These are phyloP conservation scores for Galerucella calmariensis DNA, from an alignment of 2,888 invertebrate species.

Conservation along the genomic window DNA sequence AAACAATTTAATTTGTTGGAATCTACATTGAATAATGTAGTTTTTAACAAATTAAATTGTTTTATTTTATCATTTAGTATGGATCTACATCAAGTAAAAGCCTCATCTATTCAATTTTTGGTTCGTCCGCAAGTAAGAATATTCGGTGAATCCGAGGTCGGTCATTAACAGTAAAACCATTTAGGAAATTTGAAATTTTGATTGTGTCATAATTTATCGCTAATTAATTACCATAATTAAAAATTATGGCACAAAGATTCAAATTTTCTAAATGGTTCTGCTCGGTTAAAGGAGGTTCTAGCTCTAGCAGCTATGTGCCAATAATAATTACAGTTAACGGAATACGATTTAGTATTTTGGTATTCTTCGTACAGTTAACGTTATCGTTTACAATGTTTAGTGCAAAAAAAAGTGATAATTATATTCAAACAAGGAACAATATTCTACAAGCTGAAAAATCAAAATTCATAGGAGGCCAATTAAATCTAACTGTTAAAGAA, in stretches of 20 bases:
- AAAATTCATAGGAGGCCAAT: conserved; percentile 45
- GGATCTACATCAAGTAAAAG: too few species aligned
- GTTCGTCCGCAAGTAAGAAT: not conserved
- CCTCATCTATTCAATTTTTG: not conserved
- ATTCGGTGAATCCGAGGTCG: not conserved
- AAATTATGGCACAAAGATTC: conserved; percentile 49
- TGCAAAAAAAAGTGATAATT: conserved; percentile 54
- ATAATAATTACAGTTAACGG: not conserved
- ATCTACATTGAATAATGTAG: too few species aligned
- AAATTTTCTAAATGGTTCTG: conserved; percentile 78
- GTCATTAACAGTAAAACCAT: not conserved
- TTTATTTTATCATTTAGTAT: too few species aligned
- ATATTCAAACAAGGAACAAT: conserved; percentile 26
- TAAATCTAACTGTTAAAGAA: conserved; percentile 53
- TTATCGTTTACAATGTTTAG: not conserved
- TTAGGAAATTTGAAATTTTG: too few species aligned
- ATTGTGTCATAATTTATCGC: too few species aligned
- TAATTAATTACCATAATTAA: too few species aligned
- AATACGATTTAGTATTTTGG: conserved; percentile 8
- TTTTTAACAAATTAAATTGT: too few species aligned
- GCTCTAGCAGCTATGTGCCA: too few species aligned
- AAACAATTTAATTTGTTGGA: too few species aligned
- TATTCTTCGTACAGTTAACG: not conserved
- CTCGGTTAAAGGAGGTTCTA: conserved; percentile 59
- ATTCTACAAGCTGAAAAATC: conserved; percentile 35